Evolutionary conservation across 2,113 vertebrate genomes (phyloP).

Genomic region (Heterotilapia buettikoferi): DNA sequence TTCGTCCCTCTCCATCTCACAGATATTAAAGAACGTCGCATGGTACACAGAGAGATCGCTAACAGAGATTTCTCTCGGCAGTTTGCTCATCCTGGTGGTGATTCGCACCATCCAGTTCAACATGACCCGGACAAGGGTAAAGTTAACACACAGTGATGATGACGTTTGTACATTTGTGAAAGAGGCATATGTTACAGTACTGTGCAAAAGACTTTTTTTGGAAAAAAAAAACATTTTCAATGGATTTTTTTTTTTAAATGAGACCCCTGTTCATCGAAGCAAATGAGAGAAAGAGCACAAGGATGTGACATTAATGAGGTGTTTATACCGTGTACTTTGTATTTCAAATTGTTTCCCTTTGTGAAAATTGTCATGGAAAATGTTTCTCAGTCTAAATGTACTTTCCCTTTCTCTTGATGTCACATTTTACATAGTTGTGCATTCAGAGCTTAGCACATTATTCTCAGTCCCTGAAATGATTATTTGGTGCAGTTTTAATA

Average conservation of each 20-base stretch:
- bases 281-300: background rate
- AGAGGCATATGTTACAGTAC: background rate
- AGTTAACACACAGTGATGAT: background rate
- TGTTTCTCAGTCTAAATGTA: background rate
- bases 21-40: constrained; percentile 91
- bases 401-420: background rate
- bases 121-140: constrained; percentile 97
- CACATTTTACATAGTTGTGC: background rate
- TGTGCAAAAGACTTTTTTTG: background rate
- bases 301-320: background rate
- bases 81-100: constrained; percentile 93
- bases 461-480: background rate
- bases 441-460: background rate
- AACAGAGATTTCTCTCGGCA: constrained; percentile 96
- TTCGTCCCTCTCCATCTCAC: background rate
- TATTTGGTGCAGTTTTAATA: background rate
- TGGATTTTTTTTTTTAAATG: background rate
- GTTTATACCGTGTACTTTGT: background rate
- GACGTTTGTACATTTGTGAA: background rate
- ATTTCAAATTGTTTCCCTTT: background rate
- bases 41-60: constrained; percentile 95
- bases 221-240: background rate
- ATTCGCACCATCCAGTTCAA: constrained; percentile 99
- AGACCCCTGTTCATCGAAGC: background rate
- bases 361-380: background rate